Percentiles rank a stretch among this genome's conserved stretches.
Evolutionary conservation across 2,888 invertebrate species (phyloP).

Genomic region (Epistrophe grossulariae): DNA sequence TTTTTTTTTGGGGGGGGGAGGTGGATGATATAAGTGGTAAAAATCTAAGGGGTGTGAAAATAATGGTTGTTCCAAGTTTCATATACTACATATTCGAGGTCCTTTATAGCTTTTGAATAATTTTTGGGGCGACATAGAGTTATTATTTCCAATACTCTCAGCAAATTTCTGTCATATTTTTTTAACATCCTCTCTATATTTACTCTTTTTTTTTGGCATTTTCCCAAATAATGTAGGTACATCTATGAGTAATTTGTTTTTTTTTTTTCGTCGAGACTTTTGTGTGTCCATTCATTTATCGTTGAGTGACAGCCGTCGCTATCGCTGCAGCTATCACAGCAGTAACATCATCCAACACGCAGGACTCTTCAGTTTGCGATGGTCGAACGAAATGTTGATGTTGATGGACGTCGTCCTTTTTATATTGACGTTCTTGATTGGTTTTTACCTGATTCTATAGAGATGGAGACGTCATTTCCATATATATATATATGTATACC

Average conservation of each 20-base stretch:
- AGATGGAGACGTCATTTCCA: constrained; percentile 70
- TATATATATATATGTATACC: constrained; percentile 9
- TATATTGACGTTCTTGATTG: constrained; percentile 84
- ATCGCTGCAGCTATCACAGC: constrained; percentile 26
- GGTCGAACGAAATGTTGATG: constrained; percentile 59
- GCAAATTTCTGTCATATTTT: constrained; percentile 12
- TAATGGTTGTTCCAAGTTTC: constrained; percentile 39
- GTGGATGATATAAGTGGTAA: neutral
- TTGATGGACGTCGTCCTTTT: constrained; percentile 83
- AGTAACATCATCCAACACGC: constrained; percentile 24
- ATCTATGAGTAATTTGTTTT: neutral
- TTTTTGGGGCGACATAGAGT: constrained; percentile 56
- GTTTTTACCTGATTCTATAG: constrained; percentile 80
- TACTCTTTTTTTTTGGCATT: constrained; percentile 9
- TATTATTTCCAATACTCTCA: constrained; percentile 55
- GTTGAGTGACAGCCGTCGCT: constrained; percentile 71
- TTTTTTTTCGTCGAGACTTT: constrained; percentile 26
- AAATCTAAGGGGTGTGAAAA: constrained; percentile 34
- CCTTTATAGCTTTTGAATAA: constrained; percentile 72
- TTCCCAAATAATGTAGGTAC: neutral
- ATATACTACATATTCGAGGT: constrained; percentile 20
- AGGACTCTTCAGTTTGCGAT: constrained; percentile 44
- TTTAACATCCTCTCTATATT: constrained; percentile 5
- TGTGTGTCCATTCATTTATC: constrained; percentile 68
- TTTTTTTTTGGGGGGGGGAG: neutral